Evolutionary conservation across 2,113 vertebrate species (phyloP).

Genomic region (Callospermophilus lateralis): DNA sequence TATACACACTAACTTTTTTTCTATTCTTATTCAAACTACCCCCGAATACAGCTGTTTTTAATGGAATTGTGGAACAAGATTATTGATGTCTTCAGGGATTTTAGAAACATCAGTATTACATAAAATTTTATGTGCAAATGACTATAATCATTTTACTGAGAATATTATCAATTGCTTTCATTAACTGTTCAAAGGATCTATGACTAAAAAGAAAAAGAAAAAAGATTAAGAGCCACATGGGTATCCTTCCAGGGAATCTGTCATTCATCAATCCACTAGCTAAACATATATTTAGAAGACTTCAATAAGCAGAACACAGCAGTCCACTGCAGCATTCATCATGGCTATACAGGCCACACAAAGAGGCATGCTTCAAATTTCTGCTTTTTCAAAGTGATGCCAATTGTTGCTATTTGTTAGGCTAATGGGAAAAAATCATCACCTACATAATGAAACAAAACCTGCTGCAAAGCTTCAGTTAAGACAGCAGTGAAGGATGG

Average conservation of each 20-base stretch:
- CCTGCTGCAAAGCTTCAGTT: not conserved
- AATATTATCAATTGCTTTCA: not conserved
- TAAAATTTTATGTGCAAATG: not conserved
- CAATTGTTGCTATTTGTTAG: conserved; percentile 52
- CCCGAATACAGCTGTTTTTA: not conserved
- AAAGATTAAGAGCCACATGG: not conserved
- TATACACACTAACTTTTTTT: not conserved
- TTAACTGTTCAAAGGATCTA: conserved; percentile 33
- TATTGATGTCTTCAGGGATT: not conserved
- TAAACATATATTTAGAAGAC: not conserved
- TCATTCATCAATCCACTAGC: not conserved
- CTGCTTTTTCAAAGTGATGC: not conserved
- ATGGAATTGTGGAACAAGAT: not conserved
- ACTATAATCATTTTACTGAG: not conserved
- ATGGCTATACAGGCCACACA: not conserved
- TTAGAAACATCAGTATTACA: not conserved
- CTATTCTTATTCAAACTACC: conserved; percentile 21
- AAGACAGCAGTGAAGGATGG: conserved; percentile 18
- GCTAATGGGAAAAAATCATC: conserved; percentile 21
- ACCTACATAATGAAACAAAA: conserved; percentile 53
- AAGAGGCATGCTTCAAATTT: not conserved
- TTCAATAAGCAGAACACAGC: not conserved
- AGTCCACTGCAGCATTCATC: not conserved
- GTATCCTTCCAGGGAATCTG: not conserved
- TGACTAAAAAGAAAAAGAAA: not conserved